Conservation (phyloP, 2,797 vertebrate genomes). For the Semotilus atromaculatus region DNA sequence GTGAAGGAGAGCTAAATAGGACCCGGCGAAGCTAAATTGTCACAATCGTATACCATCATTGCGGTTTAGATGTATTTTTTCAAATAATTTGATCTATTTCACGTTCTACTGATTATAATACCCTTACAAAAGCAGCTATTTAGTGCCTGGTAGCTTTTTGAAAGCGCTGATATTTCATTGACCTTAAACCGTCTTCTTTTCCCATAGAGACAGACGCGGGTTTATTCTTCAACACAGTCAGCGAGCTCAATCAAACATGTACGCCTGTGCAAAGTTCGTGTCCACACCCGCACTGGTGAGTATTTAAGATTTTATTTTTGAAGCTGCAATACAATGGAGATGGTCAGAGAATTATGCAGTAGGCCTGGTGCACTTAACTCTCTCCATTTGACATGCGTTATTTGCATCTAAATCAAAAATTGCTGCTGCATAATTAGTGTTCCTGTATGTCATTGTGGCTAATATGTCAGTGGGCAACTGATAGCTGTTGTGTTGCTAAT, state of each 20-base stretch:
- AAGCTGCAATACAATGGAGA: neutral
- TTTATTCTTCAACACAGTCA: slow-evolving; percentile 37
- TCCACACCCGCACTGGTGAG: slow-evolving; percentile 83
- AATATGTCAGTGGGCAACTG: neutral
- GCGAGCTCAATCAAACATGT: slow-evolving; percentile 69
- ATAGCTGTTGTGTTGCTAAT: slow-evolving; percentile 3
- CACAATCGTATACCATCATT: slow-evolving; percentile 48
- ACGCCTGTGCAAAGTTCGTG: slow-evolving; percentile 83
- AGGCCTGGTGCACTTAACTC: slow-evolving; percentile 20
- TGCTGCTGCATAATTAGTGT: neutral
- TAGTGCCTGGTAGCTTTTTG: neutral
- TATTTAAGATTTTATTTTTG: slow-evolving; percentile 59
- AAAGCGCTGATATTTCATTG: slow-evolving; percentile 41
- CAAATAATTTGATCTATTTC: neutral
- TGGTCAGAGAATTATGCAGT: too few relatives aligned
- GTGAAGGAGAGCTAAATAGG: slow-evolving; percentile 53
- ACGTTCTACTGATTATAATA: neutral
- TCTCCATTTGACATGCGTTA: too few relatives aligned
- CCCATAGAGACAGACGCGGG: slow-evolving; percentile 50
- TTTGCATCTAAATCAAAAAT: neutral
- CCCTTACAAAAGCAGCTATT: neutral
- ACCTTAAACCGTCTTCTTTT: slow-evolving; percentile 56
- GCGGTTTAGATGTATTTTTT: neutral
- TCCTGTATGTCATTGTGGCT: neutral
- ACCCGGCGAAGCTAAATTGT: slow-evolving; percentile 1